Evolutionary conservation across 2,888 invertebrate species (phyloP).

Genomic region (Adelognathus sp.): DNA sequence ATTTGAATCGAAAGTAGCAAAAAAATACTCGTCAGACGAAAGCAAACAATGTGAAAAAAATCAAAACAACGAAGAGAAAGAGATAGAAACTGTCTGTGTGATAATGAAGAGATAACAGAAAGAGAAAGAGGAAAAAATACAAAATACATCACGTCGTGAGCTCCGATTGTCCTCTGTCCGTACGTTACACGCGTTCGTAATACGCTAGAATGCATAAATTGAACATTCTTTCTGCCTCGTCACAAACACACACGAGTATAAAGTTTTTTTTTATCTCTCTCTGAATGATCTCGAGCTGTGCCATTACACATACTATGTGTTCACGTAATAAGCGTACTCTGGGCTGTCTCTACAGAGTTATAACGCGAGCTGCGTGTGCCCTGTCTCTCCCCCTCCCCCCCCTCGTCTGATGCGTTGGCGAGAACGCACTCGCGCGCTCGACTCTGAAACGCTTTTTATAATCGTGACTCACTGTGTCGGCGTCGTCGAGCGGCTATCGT

Average conservation of each 20-base stretch:
- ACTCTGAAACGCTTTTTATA: constrained; percentile 60
- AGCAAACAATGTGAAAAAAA: no score
- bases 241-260: neutral
- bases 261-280: constrained; percentile 19
- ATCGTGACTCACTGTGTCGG: constrained; percentile 61
- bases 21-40: no score
- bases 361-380: neutral
- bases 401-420: constrained; percentile 1
- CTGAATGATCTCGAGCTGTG: neutral
- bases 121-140: no score
- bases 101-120: no score
- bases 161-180: neutral
- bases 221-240: constrained; percentile 18
- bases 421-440: constrained; percentile 39
- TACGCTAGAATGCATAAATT: constrained; percentile 13
- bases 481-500: constrained; percentile 50
- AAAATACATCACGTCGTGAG: no score
- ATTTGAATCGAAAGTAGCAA: no score
- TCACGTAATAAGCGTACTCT: constrained; percentile 9
- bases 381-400: neutral
- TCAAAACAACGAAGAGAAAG: no score
- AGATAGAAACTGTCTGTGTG: no score
- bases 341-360: neutral
- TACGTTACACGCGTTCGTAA: neutral
- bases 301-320: constrained; percentile 2